phyloP scores from a whole-genome alignment of 2,888 invertebrate genomes.

The Orchestes rusci region DNA sequence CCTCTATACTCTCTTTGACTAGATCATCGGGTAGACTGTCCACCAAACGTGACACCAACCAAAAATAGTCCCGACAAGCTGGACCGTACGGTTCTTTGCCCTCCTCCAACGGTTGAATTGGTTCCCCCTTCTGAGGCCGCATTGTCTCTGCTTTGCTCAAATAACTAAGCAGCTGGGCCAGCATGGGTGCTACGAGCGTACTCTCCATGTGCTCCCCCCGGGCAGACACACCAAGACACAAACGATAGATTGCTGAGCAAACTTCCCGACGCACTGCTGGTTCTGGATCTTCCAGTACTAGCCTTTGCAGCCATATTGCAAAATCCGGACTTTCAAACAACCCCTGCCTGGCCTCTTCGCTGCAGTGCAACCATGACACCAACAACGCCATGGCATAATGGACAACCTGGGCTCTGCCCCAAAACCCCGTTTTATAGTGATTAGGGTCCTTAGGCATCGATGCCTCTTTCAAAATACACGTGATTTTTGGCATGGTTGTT shows the following conservation, averaged over 20 bases:
- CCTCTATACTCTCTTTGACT: constrained; percentile 58
- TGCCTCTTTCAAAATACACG: constrained; percentile 82
- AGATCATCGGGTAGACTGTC: constrained; percentile 78
- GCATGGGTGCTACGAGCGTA: constrained; percentile 65
- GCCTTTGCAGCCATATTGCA: constrained; percentile 71
- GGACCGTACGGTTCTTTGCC: constrained; percentile 94
- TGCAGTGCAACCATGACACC: constrained; percentile 89
- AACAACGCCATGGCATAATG: constrained; percentile 88
- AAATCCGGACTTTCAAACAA: constrained; percentile 70
- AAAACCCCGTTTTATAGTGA: constrained; percentile 86
- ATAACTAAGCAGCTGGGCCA: constrained; percentile 74
- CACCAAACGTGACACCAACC: constrained; percentile 76
- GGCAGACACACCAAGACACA: constrained; percentile 64
- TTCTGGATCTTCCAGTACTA: constrained; percentile 82
- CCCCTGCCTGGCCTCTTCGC: constrained; percentile 66
- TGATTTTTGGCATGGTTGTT: constrained; percentile 72
- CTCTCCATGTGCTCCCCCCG: constrained; percentile 47
- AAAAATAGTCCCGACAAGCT: constrained; percentile 91
- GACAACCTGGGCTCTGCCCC: constrained; percentile 83
- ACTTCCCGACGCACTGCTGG: constrained; percentile 86
- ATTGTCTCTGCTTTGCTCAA: constrained; percentile 80
- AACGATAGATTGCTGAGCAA: constrained; percentile 84
- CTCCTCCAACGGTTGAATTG: constrained; percentile 53
- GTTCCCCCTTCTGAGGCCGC: constrained; percentile 55
- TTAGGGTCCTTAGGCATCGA: constrained; percentile 72